Conservation (phyloP, 1,140 invertebrate genomes). For the Dendroctonus ponderosae region DNA sequence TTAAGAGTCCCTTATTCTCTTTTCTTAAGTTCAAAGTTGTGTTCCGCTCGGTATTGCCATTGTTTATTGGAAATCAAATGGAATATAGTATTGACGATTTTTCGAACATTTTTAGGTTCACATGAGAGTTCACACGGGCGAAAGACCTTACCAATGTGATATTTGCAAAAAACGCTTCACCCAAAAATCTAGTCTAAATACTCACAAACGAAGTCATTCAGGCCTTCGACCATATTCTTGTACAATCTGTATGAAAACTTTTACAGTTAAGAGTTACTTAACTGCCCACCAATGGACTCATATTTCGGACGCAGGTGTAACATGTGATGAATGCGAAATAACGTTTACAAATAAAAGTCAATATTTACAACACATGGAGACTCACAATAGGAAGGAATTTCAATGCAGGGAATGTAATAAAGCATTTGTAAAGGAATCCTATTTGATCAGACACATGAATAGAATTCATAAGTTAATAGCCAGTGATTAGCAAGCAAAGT, state of each 20-base stretch:
- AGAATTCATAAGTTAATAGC: conserved; percentile 36
- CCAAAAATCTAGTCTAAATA: conserved; percentile 76
- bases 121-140: conserved; percentile 75
- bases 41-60: too few relatives aligned
- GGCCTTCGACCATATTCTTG: conserved; percentile 78
- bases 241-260: conserved; percentile 71
- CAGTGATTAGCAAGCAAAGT: too few relatives aligned
- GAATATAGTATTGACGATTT: conserved; percentile 4
- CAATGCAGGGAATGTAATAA: conserved; percentile 71
- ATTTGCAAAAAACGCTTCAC: conserved; percentile 74
- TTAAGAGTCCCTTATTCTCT: too few relatives aligned
- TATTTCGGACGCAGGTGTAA: conserved; percentile 69
- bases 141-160: conserved; percentile 76
- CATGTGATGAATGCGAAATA: conserved; percentile 69
- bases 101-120: conserved; percentile 55
- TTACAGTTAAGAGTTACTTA: conserved; percentile 75
- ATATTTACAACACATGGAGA: conserved; percentile 71
- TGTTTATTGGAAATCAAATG: not conserved
- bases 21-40: too few relatives aligned
- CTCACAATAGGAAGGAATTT: conserved; percentile 68
- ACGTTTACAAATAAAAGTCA: conserved; percentile 65
- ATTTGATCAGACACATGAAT: conserved; percentile 62
- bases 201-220: conserved; percentile 80
- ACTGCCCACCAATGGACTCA: conserved; percentile 75
- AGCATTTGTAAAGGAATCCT: conserved; percentile 71